phyloP scores from a whole-genome alignment of 2,888 invertebrate species.

The Tortricodes alternella region DNA sequence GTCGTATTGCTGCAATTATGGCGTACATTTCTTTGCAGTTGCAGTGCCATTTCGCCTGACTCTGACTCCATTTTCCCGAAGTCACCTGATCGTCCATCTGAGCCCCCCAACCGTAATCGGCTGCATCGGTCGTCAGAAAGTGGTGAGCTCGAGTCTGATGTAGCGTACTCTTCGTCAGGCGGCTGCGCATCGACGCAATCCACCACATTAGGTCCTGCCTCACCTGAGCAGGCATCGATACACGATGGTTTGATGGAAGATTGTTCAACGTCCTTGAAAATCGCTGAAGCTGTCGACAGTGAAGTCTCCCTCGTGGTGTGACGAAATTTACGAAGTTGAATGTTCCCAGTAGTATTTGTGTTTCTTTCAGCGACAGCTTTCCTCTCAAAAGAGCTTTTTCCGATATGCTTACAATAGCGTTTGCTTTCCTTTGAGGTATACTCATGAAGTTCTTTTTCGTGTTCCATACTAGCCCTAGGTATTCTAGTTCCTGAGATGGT shows the following conservation, averaged over 20 bases:
- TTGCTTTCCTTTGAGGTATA: not conserved
- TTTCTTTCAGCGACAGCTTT: not conserved
- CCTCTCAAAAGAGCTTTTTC: not conserved
- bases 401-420: not conserved
- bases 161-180: not conserved
- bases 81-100: conserved; percentile 10
- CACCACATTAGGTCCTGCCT: conserved; percentile 23
- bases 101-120: conserved; percentile 18
- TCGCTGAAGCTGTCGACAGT: conserved; percentile 21
- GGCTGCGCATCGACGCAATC: not conserved
- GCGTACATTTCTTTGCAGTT: conserved; percentile 25
- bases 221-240: not conserved
- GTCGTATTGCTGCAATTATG: conserved; percentile 12
- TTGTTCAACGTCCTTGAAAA: not conserved
- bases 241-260: not conserved
- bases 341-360: conserved; percentile 16
- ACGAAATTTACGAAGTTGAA: conserved; percentile 28
- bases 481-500: conserved; percentile 4
- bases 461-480: conserved; percentile 10
- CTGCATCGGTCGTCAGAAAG: conserved; percentile 22
- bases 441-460: not conserved
- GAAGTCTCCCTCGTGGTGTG: conserved; percentile 22
- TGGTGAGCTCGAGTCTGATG: not conserved
- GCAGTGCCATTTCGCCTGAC: conserved; percentile 8
- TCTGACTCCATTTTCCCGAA: conserved; percentile 16